Evolutionary conservation across 2,888 invertebrate genomes (phyloP).

Genomic region (Azorinus chamasolen): DNA sequence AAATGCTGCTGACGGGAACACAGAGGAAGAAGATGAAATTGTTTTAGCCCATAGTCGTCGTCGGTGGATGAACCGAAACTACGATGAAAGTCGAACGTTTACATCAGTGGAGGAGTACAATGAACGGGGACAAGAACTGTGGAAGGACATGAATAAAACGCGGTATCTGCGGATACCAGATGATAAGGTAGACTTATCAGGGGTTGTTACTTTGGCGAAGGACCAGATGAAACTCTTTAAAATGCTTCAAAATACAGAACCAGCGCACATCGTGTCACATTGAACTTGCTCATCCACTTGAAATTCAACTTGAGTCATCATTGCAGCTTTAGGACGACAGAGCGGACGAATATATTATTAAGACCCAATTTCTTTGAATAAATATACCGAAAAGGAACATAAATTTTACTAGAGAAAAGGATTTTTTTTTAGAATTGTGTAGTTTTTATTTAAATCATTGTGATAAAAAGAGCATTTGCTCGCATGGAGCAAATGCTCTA

Average conservation of each 20-base stretch:
- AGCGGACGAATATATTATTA: too few relatives aligned
- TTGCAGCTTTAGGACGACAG: too few relatives aligned
- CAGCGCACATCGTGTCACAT: conserved; percentile 46
- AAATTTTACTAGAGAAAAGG: too few relatives aligned
- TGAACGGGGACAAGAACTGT: conserved; percentile 68
- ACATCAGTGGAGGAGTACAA: conserved; percentile 74
- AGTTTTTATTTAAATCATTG: too few relatives aligned
- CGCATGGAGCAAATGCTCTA: too few relatives aligned
- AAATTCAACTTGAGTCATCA: too few relatives aligned
- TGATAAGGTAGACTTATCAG: conserved; percentile 79
- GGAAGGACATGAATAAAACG: conserved; percentile 82
- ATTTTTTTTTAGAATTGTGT: too few relatives aligned
- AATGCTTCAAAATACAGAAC: conserved; percentile 46
- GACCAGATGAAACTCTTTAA: conserved; percentile 78
- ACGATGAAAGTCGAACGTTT: conserved; percentile 67
- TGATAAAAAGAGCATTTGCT: too few relatives aligned
- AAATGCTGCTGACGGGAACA: conserved; percentile 31
- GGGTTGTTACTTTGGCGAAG: conserved; percentile 79
- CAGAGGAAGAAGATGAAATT: conserved; percentile 34
- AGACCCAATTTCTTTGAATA: too few relatives aligned
- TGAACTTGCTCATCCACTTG: neutral
- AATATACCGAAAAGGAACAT: too few relatives aligned
- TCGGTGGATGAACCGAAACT: conserved; percentile 38
- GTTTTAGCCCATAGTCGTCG: conserved; percentile 37
- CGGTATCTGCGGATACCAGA: conserved; percentile 80